These are phyloP conservation scores for Cyphomyrus discorhynchus DNA, from an alignment of 2,113 vertebrate genomes.

Conservation along the genomic window DNA sequence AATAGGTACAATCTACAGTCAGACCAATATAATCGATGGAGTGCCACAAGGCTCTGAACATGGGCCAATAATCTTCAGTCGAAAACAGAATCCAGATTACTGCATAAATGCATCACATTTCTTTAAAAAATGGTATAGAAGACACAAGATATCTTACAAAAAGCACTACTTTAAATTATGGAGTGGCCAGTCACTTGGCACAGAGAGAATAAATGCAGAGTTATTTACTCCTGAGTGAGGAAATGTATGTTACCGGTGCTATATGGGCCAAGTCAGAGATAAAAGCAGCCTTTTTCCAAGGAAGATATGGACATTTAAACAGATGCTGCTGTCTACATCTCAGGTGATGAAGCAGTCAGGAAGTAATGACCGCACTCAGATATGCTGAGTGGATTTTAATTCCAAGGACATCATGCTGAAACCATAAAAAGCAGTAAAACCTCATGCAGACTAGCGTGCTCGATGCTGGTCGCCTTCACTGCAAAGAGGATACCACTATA, in stretches of 20 bases:
- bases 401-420: slow-evolving; percentile 3
- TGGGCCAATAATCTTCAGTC: neutral
- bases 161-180: neutral
- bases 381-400: slow-evolving; percentile 1
- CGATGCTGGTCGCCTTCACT: neutral
- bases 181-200: neutral
- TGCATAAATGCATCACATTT: neutral
- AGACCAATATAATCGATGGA: neutral
- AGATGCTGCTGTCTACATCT: neutral
- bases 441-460: neutral
- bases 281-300: neutral
- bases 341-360: neutral
- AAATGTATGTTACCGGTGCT: neutral
- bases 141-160: neutral
- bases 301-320: neutral
- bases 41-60: neutral
- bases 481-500: neutral
- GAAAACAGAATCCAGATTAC: neutral
- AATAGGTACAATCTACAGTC: neutral
- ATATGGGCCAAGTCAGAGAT: neutral
- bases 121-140: neutral
- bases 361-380: neutral
- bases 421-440: neutral
- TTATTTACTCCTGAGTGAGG: neutral
- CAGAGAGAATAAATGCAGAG: neutral